These are phyloP conservation scores for Marmota flaviventris DNA, from an alignment of 2,113 vertebrate species.

Conservation along the genomic window DNA sequence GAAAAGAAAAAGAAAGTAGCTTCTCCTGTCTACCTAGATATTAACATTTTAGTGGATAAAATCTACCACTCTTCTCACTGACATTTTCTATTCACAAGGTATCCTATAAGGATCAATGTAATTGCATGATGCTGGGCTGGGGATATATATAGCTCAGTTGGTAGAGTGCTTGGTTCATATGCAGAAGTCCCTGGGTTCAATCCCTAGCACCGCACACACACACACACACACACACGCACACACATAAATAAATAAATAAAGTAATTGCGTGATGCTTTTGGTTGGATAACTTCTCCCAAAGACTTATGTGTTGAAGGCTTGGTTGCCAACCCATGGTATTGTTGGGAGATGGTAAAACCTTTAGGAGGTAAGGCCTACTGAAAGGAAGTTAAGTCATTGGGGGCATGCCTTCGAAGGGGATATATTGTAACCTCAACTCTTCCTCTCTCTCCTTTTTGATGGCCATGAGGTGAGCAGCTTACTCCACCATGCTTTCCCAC, in stretches of 20 bases:
- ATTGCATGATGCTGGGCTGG: background rate
- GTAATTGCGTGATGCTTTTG: too few species aligned
- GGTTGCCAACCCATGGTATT: background rate
- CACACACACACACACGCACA: too few species aligned
- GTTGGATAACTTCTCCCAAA: background rate
- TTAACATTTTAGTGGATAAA: slow-evolving; percentile 45
- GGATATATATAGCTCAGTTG: too few species aligned
- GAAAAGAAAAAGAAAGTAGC: background rate
- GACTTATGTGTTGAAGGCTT: background rate
- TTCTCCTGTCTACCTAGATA: background rate
- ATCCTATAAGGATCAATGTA: background rate
- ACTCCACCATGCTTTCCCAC: background rate
- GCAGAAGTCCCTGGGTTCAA: too few species aligned
- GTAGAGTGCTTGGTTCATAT: too few species aligned
- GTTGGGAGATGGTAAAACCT: background rate
- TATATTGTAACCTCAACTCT: background rate
- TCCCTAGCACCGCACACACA: too few species aligned
- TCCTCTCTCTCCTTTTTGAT: background rate
- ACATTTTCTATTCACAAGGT: background rate
- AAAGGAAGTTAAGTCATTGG: background rate
- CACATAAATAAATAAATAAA: too few species aligned
- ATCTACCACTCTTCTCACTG: slow-evolving; percentile 3
- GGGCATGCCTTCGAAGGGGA: background rate
- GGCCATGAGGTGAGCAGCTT: background rate
- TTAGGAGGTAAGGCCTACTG: background rate